Conservation (phyloP, 2,888 invertebrate species). For the Arctia plantaginis region DNA sequence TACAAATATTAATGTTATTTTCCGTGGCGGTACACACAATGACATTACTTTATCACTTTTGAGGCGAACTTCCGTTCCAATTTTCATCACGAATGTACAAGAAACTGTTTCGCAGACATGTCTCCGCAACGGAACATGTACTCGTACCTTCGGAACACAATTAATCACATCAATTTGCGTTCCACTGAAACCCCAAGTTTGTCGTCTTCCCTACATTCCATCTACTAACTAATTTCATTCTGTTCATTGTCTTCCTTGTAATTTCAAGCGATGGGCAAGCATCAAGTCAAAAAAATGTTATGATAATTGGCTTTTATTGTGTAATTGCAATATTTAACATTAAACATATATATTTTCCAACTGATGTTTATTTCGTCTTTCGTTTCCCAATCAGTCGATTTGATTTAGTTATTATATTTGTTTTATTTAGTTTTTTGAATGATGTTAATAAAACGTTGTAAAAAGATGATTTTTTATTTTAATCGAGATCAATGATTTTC, state of each 20-base stretch:
- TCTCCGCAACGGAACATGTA: conserved; percentile 26
- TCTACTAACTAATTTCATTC: conserved; percentile 36
- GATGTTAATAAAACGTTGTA: too few species aligned
- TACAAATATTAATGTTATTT: not conserved
- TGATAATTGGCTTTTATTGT: not conserved
- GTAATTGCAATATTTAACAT: not conserved
- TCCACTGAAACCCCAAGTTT: conserved; percentile 35
- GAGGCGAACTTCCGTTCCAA: not conserved
- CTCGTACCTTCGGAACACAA: conserved; percentile 34
- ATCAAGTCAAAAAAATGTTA: not conserved
- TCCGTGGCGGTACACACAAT: not conserved
- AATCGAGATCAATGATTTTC: too few species aligned
- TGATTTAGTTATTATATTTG: not conserved
- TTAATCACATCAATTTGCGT: conserved; percentile 52
- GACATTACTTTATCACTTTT: not conserved
- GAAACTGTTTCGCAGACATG: conserved; percentile 21
- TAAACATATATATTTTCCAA: too few species aligned
- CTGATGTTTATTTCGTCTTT: too few species aligned
- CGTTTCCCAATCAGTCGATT: too few species aligned
- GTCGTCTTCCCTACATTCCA: conserved; percentile 15
- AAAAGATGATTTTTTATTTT: too few species aligned
- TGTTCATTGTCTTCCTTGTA: conserved; percentile 30
- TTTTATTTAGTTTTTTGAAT: not conserved
- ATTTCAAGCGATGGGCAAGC: not conserved
- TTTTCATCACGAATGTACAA: not conserved